Evolutionary conservation across 1,140 invertebrate species (phyloP), one percentile per base, ranked within the genome.

Genomic region (Thaumetopoea pityocampa): DNA sequence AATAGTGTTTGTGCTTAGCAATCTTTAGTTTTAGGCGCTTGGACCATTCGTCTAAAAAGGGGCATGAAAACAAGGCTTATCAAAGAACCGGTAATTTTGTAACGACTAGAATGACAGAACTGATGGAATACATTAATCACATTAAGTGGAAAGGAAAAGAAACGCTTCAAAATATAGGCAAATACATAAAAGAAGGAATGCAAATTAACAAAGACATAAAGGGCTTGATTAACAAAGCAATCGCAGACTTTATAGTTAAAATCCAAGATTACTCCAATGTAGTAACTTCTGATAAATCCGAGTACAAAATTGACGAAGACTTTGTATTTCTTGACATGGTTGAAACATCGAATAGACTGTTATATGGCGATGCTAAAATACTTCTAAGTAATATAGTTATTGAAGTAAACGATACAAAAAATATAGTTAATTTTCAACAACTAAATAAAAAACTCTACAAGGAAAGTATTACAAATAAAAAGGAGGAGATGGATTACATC

Each of bases 311-410:
- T 9, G 32, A 40, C 5, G 19, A 8, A 4, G 34, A 44, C 17
- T 44, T 41, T 27, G 5, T 34, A 23, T 22, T 40, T 22, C 19
- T 48, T 28, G 41, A 44, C 11, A 11, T 49, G 17, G 10, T 44
- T 4, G 41, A 35, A n/a, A 24, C 22, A 15, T 35, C 29, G 1
- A 34, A 16, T 6, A 19, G 8, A 8, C 2, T 45, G n/a, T 11
- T 51, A 3, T 30, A 45, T 15, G 28, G 10, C 4, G 27, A 7
- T 15, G 26, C 24, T 26, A 43, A 26, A 14, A 24, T 7, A 5
- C 8, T 51, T 5, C 9, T 51, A 2, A 26, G 20, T 16, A 29
- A 29, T 3, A 11, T 29, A 18, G n/a, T 38, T 6, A 14, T 26
- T 23, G 19, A 9, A 30, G 2, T 24, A 17, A 16, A 32, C 28